Conservation (phyloP, 1,140 invertebrate species). For the Nephila pilipes region DNA sequence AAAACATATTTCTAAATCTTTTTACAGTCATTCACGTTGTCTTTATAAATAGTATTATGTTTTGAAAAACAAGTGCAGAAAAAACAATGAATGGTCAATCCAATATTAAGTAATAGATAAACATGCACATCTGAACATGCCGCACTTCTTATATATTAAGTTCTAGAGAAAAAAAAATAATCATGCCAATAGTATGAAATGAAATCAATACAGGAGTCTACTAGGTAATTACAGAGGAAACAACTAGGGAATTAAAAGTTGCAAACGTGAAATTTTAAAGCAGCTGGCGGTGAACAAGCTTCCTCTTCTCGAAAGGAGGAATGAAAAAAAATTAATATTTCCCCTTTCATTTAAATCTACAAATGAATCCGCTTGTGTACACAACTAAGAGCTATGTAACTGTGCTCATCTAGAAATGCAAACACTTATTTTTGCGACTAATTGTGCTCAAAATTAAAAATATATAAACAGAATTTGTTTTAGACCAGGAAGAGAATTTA, state of each 20-base stretch:
- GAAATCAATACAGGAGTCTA: constrained; percentile 23
- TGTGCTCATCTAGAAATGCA: constrained; percentile 20
- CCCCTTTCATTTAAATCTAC: not conserved
- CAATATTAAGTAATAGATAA: constrained; percentile 30
- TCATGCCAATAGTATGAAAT: constrained; percentile 38
- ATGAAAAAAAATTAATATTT: not conserved
- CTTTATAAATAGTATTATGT: not conserved
- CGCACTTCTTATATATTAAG: not conserved
- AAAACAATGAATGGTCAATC: constrained; percentile 26
- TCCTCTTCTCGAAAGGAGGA: constrained; percentile 56
- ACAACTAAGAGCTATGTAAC: constrained; percentile 24
- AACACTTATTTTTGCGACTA: not conserved
- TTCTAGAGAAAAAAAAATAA: constrained; percentile 26
- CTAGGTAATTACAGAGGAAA: constrained; percentile 29
- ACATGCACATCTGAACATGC: constrained; percentile 47
- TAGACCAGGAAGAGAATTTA: not conserved
- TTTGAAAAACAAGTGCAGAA: constrained; percentile 18
- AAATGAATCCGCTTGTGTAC: not conserved
- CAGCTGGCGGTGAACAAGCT: constrained; percentile 65
- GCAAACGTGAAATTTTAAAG: constrained; percentile 52
- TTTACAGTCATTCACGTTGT: not conserved
- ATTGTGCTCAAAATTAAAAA: not conserved
- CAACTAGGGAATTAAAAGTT: constrained; percentile 5
- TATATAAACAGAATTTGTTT: not conserved
- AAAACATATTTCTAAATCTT: constrained; percentile 16